Percentiles rank a stretch among this genome's conserved stretches.
Conservation (phyloP, 2,113 vertebrate genomes). For the Sardina pilchardus region DNA sequence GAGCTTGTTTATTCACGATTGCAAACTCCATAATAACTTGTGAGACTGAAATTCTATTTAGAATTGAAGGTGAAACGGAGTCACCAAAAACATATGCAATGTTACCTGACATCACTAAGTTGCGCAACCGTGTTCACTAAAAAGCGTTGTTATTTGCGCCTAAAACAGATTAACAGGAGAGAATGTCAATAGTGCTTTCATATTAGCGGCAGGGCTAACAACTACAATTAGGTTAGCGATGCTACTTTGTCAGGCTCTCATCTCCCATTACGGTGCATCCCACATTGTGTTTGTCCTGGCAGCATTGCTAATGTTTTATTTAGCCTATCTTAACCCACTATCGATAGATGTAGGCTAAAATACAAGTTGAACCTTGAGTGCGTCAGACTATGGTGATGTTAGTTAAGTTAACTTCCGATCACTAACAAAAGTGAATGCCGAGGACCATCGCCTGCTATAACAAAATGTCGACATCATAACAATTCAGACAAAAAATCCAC, state of each 20-base stretch:
- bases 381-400: background rate
- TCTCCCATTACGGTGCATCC: background rate
- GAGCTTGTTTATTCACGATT: background rate
- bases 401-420: background rate
- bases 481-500: conserved; percentile 8
- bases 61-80: background rate
- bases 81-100: background rate
- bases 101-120: background rate
- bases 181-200: background rate
- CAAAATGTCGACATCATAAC: conserved; percentile 35
- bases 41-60: background rate
- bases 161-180: background rate
- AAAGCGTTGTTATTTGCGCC: background rate
- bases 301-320: background rate
- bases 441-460: background rate
- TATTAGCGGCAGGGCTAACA: background rate
- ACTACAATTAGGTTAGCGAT: background rate
- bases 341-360: background rate
- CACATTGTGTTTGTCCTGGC: background rate
- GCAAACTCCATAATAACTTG: background rate
- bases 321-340: background rate
- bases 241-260: background rate
- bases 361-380: background rate
- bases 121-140: background rate
- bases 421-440: background rate